Conservation (phyloP, 2,888 invertebrate species). For the Dryocosmus kuriphilus region DNA sequence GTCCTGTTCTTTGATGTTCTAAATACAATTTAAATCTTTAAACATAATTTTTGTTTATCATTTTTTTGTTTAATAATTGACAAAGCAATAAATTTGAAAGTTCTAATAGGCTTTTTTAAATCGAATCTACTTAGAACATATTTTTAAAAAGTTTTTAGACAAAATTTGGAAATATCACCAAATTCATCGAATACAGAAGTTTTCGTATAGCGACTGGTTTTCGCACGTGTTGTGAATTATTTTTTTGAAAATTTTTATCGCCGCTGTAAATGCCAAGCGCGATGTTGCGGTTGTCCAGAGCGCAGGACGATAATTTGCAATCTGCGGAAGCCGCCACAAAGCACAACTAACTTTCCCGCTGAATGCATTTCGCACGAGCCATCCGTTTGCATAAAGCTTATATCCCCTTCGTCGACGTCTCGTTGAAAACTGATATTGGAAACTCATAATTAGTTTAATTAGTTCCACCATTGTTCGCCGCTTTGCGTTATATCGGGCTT, state of each 20-base stretch:
- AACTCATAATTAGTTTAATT: slow-evolving; percentile 69
- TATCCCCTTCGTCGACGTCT: slow-evolving; percentile 46
- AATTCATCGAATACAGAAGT: no score
- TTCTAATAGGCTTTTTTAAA: no score
- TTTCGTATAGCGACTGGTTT: no score
- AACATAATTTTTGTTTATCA: no score
- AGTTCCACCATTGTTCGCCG: slow-evolving; percentile 56
- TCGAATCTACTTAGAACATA: no score
- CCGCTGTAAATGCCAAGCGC: slow-evolving; percentile 41
- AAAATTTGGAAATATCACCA: no score
- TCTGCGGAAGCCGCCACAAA: slow-evolving; percentile 61
- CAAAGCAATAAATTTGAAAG: no score
- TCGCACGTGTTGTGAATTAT: no score
- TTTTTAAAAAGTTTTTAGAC: no score
- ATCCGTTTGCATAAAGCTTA: slow-evolving; percentile 58
- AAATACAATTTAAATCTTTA: no score
- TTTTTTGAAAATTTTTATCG: not conserved
- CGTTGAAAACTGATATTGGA: slow-evolving; percentile 64
- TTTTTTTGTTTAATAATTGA: no score
- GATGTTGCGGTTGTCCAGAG: slow-evolving; percentile 53
- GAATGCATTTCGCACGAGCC: slow-evolving; percentile 61
- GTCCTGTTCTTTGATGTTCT: no score
- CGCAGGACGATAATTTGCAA: slow-evolving; percentile 63
- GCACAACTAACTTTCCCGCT: slow-evolving; percentile 61
- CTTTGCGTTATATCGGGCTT: slow-evolving; percentile 48